Base-by-base conservation (phyloP, 37 sponge, comb jelly and placozoan genomes). In the Amphimedon queenslandica region DNA sequence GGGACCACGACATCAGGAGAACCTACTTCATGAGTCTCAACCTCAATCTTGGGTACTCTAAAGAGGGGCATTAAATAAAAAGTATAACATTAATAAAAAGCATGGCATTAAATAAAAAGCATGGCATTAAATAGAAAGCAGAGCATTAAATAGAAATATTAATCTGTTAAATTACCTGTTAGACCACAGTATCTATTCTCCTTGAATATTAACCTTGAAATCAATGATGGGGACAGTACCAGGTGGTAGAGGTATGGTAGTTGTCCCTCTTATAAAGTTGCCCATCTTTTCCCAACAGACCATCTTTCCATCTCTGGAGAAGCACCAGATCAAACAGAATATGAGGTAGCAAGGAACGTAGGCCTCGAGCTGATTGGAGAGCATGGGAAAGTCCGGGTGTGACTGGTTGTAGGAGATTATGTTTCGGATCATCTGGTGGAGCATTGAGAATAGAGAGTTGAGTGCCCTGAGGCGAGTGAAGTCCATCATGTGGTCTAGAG, bases 21-120 rank as follows among this genome's bases (percentile, higher is more conserved):
- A 0, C 93, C 99, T n/a, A 98, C 99, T 38, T 88, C 92, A 82
- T 98, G 99, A 0, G 99, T 98, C 80, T 98, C 99, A 29, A 98
- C 99, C 71, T 98, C 99, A 37, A 98, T 94, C 72, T 91, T 89
- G 37, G 99, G 99, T 1, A 98, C 99, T 65, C 80, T 88, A n/a
- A n/a, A n/a, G n/a, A n/a, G n/a, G n/a, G n/a, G n/a, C n/a, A n/a
- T n/a, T n/a, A n/a, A n/a, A n/a, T n/a, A n/a, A n/a, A n/a, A n/a
- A n/a, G n/a, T n/a, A n/a, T n/a, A n/a, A n/a, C n/a, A n/a, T n/a
- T n/a, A n/a, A n/a, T n/a, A n/a, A n/a, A n/a, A n/a, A n/a, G n/a
- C n/a, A n/a, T n/a, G n/a, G n/a, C n/a, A n/a, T n/a, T n/a, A n/a
- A n/a, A n/a, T n/a, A n/a, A n/a, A n/a, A n/a, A n/a, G n/a, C n/a